phyloP scores from a whole-genome alignment of 2,888 invertebrate genomes.

The Prenolepis imparis region DNA sequence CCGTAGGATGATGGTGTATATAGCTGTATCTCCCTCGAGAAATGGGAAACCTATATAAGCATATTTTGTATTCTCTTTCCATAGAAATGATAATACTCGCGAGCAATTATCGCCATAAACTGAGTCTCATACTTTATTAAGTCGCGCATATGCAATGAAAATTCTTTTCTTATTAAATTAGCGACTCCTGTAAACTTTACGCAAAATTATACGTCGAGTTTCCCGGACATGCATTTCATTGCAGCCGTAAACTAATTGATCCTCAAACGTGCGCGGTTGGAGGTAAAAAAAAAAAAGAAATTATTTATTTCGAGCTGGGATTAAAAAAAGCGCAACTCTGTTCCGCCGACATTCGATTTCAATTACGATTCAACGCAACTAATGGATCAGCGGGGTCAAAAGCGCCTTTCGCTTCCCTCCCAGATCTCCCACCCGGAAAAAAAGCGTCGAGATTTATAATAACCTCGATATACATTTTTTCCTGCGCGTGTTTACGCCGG shows the following conservation, averaged over 20 bases:
- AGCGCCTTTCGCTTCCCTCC: neutral
- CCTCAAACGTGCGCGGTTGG: neutral
- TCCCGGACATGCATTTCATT: neutral
- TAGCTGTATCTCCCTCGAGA: neutral
- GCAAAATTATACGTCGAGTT: neutral
- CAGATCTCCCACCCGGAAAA: neutral
- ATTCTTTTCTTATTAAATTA: constrained; percentile 13
- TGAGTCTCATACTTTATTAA: constrained; percentile 13
- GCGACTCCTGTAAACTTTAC: neutral
- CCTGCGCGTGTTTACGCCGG: neutral
- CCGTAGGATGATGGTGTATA: neutral
- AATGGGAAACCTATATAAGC: constrained; percentile 34
- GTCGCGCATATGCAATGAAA: constrained; percentile 1
- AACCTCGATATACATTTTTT: neutral
- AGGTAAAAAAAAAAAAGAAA: neutral
- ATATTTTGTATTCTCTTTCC: constrained; percentile 18
- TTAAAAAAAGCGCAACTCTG: neutral
- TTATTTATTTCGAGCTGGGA: neutral
- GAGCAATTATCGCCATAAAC: constrained; percentile 13
- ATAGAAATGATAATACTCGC: neutral
- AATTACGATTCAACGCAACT: neutral
- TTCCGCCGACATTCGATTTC: neutral
- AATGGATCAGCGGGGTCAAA: neutral
- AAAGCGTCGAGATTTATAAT: neutral
- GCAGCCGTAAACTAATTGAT: neutral